Evolutionary conservation across 1,140 invertebrate species (phyloP), one percentile per base, ranked within the genome.

Genomic region (Drosophila parvula): DNA sequence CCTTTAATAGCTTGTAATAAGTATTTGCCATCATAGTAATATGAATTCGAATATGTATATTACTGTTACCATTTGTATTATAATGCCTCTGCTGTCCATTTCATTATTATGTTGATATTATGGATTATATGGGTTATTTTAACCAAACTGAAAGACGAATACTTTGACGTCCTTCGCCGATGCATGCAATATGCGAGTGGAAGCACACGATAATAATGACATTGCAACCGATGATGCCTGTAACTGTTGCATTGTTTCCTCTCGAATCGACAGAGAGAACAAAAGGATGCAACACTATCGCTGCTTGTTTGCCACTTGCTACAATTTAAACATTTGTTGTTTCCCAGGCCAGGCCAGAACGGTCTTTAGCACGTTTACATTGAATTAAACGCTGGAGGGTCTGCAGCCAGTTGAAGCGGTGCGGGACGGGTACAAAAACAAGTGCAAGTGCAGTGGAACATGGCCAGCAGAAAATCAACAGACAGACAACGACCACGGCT

Each of bases 281-380:
- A 61, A 61, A 71, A 44, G 71, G 63, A 79, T 73, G 70, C 63
- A 77, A 79, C 83, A 86, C 84, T 56, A 68, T 86, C 73, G 69
- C 74, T 57, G 45, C 74, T 85, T 64, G 68, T 68, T 85, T 68
- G 83, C 64, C 62, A 81, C 73, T 85, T 68, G 83, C 64, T 64
- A 81, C 73, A 70, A 77, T 88, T 86, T 86, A 79, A 71, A 63
- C 43, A 41, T 68, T 77, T 86, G 68, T 77, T 83, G 50, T 79
- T 79, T 65, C 57, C 84, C 77, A 78, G 73, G 68, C 84, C 73
- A 83, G 73, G 76, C 84, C 48, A 69, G 76, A 48, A 45, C 61
- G 86, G 79, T 78, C 83, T 83, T 86, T 83, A 89, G 81, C 83
- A 78, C 83, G 76, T 88, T 86, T 80, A 83, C 84, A 86, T 88